Conservation (phyloP, 2,888 invertebrate species). For the Carpatolechia fugitivella region DNA sequence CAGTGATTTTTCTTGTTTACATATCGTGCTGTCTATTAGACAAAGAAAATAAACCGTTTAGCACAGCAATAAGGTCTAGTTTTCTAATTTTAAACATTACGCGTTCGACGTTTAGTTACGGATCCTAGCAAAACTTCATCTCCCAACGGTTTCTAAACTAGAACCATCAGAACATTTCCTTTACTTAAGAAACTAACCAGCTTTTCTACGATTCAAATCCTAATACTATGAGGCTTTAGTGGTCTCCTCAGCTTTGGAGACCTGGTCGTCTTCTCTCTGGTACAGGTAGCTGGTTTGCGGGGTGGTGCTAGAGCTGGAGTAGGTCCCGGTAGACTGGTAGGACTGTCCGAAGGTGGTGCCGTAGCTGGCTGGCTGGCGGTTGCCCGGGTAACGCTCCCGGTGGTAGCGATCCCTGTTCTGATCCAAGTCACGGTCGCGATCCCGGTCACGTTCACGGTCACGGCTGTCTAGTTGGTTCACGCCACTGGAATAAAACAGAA, state of each 20-base stretch:
- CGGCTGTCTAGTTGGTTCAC: constrained; percentile 46
- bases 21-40: no score
- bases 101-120: no score
- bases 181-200: neutral
- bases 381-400: constrained; percentile 19
- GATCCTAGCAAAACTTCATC: no score
- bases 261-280: constrained; percentile 68
- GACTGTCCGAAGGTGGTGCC: constrained; percentile 23
- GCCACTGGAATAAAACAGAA: constrained; percentile 39
- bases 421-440: constrained; percentile 7
- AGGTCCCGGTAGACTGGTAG: constrained; percentile 22
- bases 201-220: neutral
- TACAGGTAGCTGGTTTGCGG: constrained; percentile 78
- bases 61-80: no score
- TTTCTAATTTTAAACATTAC: no score
- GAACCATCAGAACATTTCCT: neutral
- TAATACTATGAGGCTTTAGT: constrained; percentile 47
- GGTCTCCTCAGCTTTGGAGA: constrained; percentile 56
- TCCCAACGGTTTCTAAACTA: no score
- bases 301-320: constrained; percentile 52
- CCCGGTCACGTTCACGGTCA: constrained; percentile 28
- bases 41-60: no score
- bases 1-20: no score
- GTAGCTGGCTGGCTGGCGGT: constrained; percentile 4
- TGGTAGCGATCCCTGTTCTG: constrained; percentile 1